Base-by-base conservation (phyloP, 1,140 invertebrate genomes). In the Colletes gigas region DNA sequence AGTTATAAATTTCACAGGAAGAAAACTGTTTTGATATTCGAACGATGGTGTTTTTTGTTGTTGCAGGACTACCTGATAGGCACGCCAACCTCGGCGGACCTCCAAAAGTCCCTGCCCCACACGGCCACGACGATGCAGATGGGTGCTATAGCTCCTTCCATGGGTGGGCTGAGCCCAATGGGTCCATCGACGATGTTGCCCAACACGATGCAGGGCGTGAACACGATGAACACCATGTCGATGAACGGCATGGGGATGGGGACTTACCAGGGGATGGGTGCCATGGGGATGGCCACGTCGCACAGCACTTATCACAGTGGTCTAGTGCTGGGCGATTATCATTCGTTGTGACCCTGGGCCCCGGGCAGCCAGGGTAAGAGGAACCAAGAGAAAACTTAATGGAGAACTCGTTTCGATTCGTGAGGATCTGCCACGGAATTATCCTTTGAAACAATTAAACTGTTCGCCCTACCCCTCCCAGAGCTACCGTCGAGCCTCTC, bases 281-380 rank as follows among this genome's bases (percentile, higher is more conserved):
- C 93, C 10, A 93, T 93, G 92, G 92, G 92, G 1, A 93, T 93
- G 92, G 89, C 92, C 0, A 86, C 90, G 41, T 88, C 91, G 6
- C 93, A 93, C 80, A 86, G 89, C n/a, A 88, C 90, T 80, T 93
- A 93, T 80, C 93, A 93, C 87, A 92, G 92, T 82, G 91, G 91
- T 47, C 86, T 93, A 65, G 93, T 93, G 65, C 87, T 93, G 76
- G 92, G 92, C 57, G 92, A 93, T 57, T 93, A 93, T 81, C 93
- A 93, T 67, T 92, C 92, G 76, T 93, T 93, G 92, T 93, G 93
- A 93, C 92, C 92, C 91, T 93, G 93, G 93, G 87, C 89, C 85
- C 91, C 88, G 73, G 88, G 88, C 63, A 91, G 84, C 72, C 91
- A 92, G 83, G 81, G 88, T 76, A 93, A 93, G 83, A 90, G 90